Evolutionary conservation across 2,113 vertebrate species (phyloP).

Genomic region (Ifrita kowaldi): DNA sequence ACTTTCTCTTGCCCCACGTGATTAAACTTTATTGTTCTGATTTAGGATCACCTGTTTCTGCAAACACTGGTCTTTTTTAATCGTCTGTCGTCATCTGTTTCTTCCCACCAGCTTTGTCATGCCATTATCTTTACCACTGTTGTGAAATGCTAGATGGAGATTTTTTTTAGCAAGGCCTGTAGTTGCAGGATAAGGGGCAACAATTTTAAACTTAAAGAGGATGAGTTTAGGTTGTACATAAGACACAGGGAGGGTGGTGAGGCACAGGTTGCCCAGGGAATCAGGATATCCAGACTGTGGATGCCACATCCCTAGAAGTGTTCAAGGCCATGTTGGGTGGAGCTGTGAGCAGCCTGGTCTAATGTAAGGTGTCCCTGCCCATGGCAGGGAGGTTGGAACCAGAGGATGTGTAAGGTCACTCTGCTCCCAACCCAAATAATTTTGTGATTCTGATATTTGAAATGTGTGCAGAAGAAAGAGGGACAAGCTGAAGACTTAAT

Average conservation of each 20-base stretch:
- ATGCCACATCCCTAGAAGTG: background rate
- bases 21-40: background rate
- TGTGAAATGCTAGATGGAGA: background rate
- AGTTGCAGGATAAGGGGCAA: background rate
- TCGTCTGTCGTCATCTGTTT: background rate
- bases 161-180: background rate
- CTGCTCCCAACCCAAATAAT: background rate
- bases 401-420: background rate
- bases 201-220: background rate
- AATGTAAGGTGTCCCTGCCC: background rate
- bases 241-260: accelerated
- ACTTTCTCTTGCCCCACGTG: background rate
- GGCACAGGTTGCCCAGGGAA: background rate
- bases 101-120: background rate
- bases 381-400: background rate
- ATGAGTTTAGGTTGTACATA: background rate
- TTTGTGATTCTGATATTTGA: background rate
- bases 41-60: background rate
- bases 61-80: background rate
- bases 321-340: background rate
- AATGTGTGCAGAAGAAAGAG: background rate
- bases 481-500: background rate
- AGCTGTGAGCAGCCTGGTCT: background rate
- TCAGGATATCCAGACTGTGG: background rate
- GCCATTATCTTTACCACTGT: background rate